Base-by-base conservation (phyloP, 2,888 invertebrate genomes). In the Pachycephus smyrnensis region DNA sequence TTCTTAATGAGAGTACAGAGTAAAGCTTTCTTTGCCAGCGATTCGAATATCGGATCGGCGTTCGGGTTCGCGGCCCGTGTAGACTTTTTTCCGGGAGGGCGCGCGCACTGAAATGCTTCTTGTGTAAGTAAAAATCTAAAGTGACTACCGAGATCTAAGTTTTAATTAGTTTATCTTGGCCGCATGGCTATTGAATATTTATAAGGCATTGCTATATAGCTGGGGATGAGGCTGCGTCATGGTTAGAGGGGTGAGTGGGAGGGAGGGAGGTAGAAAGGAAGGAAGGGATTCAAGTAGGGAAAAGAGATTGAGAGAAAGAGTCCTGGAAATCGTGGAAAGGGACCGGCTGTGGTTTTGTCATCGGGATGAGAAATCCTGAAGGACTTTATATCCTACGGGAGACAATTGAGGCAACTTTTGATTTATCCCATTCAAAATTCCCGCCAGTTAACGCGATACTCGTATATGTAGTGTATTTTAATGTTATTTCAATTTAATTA, bases 101-200 rank as follows among this genome's bases (percentile, higher is more conserved):
- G 82, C 84, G 86, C 88, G 85, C 85, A 88, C 88, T 91, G 91
- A 91, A 91, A 91, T 91, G 91, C 90, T 91, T 91, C 90, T 90
- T 91, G 90, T 91, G 91, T 91, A 91, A 91, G 91, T 91, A 91
- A 91, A 91, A 91, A 91, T 91, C 91, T 91, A 91, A 91, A 91
- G 91, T 91, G 91, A 91, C 91, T 91, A 91, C 91, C 91, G 89
- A 91, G 91, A 91, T 91, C 91, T 91, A 91, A 91, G 91, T 91
- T 91, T 91, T 91, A 91, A 91, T 91, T 91, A 91, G 91, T 91
- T 91, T 91, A 91, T 91, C 91, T 91, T 91, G 90, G 91, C 91
- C 91, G 91, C 90, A 89, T 91, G 90, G 90, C 90, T 91, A 91
- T 91, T 91, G 91, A 91, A 91, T 91, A 91, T 91, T 91, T 91